Base-by-base conservation (phyloP, 2,888 invertebrate genomes). In the Napeogenes inachia region DNA sequence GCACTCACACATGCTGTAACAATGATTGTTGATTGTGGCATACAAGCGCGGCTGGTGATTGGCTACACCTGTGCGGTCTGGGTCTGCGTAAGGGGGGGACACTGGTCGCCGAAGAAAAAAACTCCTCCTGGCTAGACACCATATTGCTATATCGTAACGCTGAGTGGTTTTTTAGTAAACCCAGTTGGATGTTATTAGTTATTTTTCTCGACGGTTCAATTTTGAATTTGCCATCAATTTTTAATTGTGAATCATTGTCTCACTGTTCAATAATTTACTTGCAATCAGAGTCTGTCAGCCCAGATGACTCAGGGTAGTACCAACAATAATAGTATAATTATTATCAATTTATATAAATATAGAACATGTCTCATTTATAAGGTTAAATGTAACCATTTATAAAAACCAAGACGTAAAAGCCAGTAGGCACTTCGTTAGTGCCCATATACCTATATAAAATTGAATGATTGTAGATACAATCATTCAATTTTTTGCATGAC, bases 1-100 rank as follows among this genome's bases (percentile, higher is more conserved):
- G 69, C 71, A 71, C 78, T 70, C 81, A 78, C 81, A 76, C 77
- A 73, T 65, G 67, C 70, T 65, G 60, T 57, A 63, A 61, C 61
- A 63, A 47, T 65, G 65, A 77, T 81, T 77, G 80, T 77, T 70
- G 79, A 76, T 75, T 73, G 75, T 66, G 61, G 70, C 73, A 73
- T 75, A 73, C 75, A 68, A 69, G 65, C 71, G 72, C 70, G 60
- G 68, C 57, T 68, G 78, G 73, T 76, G 85, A 85, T 85, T 85
- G 86, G 85, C 74, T 79, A 75, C 85, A 86, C 85, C 85, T 85
- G 85, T 77, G 77, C 55, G 45, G 54, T 21, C 53, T 56, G 70
- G 69, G 65, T 65, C 67, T 56, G 71, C 60, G 62, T 59, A 71
- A 61, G 64, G 61, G 63, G 63, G 60, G 60, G 59, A 55, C 65